Conservation (phyloP, 2,888 invertebrate genomes). For the Masnerella sp. region DNA sequence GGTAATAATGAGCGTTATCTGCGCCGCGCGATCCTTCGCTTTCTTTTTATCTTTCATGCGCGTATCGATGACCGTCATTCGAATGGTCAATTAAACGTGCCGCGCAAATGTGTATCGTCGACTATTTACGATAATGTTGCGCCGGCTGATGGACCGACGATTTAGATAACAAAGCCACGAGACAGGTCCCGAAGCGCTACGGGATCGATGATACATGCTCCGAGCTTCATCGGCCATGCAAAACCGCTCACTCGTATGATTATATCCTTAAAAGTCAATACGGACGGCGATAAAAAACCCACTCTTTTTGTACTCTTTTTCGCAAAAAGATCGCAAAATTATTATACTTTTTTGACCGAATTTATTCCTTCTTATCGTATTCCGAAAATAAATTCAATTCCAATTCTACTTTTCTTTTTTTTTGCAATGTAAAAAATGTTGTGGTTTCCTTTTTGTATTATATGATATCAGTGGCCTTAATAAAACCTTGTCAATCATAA, state of each 20-base stretch:
- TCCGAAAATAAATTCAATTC: too few species aligned
- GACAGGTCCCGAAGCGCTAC: slow-evolving; percentile 59
- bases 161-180: slow-evolving; percentile 65
- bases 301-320: slow-evolving; percentile 3
- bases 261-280: slow-evolving; percentile 57
- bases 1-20: slow-evolving; percentile 51
- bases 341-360: too few species aligned
- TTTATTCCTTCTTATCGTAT: too few species aligned
- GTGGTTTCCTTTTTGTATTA: too few species aligned
- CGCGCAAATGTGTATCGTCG: slow-evolving; percentile 63
- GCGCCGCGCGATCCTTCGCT: slow-evolving; percentile 50
- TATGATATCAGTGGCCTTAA: too few species aligned
- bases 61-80: slow-evolving; percentile 67
- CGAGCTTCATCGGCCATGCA: slow-evolving; percentile 59
- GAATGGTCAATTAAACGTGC: slow-evolving; percentile 68
- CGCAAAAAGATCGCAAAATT: too few species aligned
- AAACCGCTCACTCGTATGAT: slow-evolving; percentile 57
- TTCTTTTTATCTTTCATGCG: slow-evolving; percentile 57
- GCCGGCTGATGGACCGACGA: slow-evolving; percentile 62
- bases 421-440: too few species aligned
- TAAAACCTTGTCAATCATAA: too few species aligned
- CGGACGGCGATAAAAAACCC: slow-evolving; percentile 15
- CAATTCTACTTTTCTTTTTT: too few species aligned
- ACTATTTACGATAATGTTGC: slow-evolving; percentile 66
- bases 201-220: slow-evolving; percentile 60